Evolutionary conservation across 1,140 invertebrate species (phyloP), one percentile per base, ranked within the genome.

Genomic region (Caenorhabditis tropicalis): DNA sequence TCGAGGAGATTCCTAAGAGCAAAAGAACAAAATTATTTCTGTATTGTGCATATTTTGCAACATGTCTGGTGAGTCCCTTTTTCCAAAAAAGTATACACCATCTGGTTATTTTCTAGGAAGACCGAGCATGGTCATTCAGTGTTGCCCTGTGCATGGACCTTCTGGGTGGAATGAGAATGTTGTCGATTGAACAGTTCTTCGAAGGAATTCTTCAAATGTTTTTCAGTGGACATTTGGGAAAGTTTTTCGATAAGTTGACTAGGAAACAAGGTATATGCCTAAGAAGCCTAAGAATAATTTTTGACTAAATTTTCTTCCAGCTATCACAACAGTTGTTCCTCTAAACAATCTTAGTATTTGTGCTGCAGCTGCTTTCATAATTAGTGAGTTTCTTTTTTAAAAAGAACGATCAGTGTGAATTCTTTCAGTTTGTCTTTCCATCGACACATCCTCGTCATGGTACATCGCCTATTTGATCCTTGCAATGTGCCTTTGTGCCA

Each of bases 181-280:
- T 85, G 15, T 82, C 79, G 0, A 82, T 85, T 5, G 84, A 85
- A 36, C 84, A 85, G 51, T 46, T 85, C n/a, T 58, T 21, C 24
- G 84, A 85, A 82, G 81, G 81, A 65, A 27, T 85, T 3, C n/a
- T 82, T 21, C 84, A 85, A 79, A 82, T 85, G 80, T 21, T 82
- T 46, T 27, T 85, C 29, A 83, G 80, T 31, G 84, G 81, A 1
- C 49, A 58, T 16, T 27, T 85, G 15, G 84, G 84, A 21, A 79
- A 79, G 31, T 29, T 33, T 19, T 82, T 81, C 21, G 84, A 85
- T 27, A 29, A 36, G 0, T n/a, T 48, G 6, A 46, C 43, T 1
- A 36, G 84, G 15, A 74, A 82, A 74, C 19, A 19, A 29, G 81
- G 84, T 81, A n/a, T n/a, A n/a, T n/a, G n/a, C n/a, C n/a, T n/a